Conservation (phyloP, 64 coral and sea anemone genomes). For the Acropora yongei region DNA sequence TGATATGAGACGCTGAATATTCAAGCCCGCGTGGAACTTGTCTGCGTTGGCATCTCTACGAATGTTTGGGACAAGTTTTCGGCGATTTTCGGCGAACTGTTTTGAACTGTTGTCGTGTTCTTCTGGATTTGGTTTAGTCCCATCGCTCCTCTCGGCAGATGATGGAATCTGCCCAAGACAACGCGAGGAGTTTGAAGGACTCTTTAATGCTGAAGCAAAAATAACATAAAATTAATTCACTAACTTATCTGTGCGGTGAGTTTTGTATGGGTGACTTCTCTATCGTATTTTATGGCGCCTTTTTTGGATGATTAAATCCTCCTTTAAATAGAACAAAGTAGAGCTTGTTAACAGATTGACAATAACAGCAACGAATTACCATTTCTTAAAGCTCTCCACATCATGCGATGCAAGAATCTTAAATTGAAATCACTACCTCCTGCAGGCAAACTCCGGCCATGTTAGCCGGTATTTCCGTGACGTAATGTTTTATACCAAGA, state of each 20-base stretch:
- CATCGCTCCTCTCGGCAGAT: slow-evolving; percentile 73
- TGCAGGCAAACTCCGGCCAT: too few species aligned
- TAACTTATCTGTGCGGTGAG: not conserved
- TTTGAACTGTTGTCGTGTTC: not conserved
- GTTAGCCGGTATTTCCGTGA: too few species aligned
- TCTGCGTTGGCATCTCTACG: not conserved
- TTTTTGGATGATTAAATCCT: not conserved
- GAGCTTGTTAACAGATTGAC: not conserved
- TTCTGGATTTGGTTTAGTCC: not conserved
- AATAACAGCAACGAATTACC: not conserved
- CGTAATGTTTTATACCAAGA: too few species aligned
- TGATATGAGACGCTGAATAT: slow-evolving; percentile 46
- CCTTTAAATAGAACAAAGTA: not conserved
- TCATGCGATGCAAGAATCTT: not conserved
- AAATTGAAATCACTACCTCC: too few species aligned
- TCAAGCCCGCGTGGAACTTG: slow-evolving; percentile 30
- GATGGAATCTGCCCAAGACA: slow-evolving; percentile 76
- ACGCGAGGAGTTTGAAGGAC: slow-evolving; percentile 59
- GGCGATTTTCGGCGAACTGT: not conserved
- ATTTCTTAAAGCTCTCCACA: slow-evolving; percentile 26
- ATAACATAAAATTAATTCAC: not conserved
- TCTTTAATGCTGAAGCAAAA: not conserved
- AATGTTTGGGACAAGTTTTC: slow-evolving; percentile 3
- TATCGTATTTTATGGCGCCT: not conserved
- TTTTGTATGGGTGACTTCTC: not conserved